Percentiles rank a stretch among this genome's conserved stretches.
These are phyloP conservation scores for Myiagra hebetior DNA, from an alignment of 2,113 vertebrate genomes.

Conservation along the genomic window DNA sequence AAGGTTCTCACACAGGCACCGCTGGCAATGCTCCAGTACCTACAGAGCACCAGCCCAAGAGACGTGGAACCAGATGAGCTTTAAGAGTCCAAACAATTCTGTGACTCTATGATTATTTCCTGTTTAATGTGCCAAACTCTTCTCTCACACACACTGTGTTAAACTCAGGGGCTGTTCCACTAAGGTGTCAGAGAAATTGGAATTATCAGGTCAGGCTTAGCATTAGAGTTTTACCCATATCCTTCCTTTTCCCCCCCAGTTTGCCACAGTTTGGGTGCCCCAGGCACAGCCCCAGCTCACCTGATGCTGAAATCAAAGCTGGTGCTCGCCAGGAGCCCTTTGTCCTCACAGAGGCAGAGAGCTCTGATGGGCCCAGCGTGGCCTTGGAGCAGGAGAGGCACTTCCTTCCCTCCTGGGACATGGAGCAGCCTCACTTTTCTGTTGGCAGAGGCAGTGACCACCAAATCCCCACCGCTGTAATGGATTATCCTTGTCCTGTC, in stretches of 20 bases:
- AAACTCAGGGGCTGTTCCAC: not conserved
- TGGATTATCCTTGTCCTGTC: slow-evolving; percentile 79
- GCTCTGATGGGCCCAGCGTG: slow-evolving; percentile 73
- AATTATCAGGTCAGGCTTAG: not conserved
- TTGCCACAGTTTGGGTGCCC: not conserved
- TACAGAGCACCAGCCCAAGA: slow-evolving; percentile 19
- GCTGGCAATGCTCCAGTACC: slow-evolving; percentile 83
- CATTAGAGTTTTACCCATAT: fast-evolving
- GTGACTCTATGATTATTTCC: not conserved
- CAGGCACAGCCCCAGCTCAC: slow-evolving; percentile 53
- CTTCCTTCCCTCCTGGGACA: slow-evolving; percentile 6
- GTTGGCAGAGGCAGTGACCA: slow-evolving; percentile 77
- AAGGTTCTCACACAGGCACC: slow-evolving; percentile 74
- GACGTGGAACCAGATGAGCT: too few species aligned
- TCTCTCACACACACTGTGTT: not conserved
- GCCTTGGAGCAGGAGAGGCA: slow-evolving; percentile 61
- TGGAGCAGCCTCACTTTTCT: slow-evolving; percentile 70
- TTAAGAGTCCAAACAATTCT: not conserved
- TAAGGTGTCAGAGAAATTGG: not conserved
- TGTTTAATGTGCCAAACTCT: not conserved
- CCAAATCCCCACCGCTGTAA: slow-evolving; percentile 73
- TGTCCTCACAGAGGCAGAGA: slow-evolving; percentile 74
- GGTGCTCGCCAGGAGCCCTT: slow-evolving; percentile 74
- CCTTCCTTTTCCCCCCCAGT: too few species aligned
- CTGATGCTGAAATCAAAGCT: slow-evolving; percentile 85